Base-by-base conservation (phyloP, 2,888 invertebrate genomes). In the Pachliopta kotzebuea region DNA sequence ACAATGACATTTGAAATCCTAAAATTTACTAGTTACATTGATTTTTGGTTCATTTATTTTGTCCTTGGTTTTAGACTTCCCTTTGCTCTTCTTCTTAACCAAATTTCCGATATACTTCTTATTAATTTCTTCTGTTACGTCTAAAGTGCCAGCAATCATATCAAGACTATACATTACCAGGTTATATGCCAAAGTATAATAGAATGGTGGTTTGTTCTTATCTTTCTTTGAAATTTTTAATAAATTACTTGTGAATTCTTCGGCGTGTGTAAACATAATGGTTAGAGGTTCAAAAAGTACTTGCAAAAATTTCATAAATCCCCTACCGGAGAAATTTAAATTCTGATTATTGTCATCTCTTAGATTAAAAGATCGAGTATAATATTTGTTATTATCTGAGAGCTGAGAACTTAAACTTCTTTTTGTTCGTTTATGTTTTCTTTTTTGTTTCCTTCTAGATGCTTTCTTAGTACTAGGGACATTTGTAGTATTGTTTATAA, bases 161-260 rank as follows among this genome's bases (percentile, higher is more conserved):
- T 90, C 87, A 60, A 92, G 66, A 50, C 77, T 80, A 67, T 82
- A 78, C 75, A 86, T 78, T 6, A 91, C 68, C 65, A 85, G 65
- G 52, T 84, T 80, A 66, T 89, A 88, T 14, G 83, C 76, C 24
- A 81, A 62, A 11, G 76, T 77, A 62, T 90, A 90, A 68, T 84
- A 88, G 11, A 72, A 68, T 1, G 90, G 87, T 42, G 83, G 80
- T 58, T 75, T 77, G 68, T 77, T 71, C 18, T 81, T 74, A 18
- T 45, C 45, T 65, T 86, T 80, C 0, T 81, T 56, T 4, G 79
- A 75, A 26, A 77, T 68, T 61, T 80, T 75, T 2, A 87, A 67
- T 45, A 81, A 74, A 24, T 77, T 72, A 72, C 85, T 81, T 1
- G 85, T 73, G 54, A 83, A 82, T 18, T 73, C 68, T 69, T 78